Evolutionary conservation across 2,888 invertebrate genomes (phyloP).

Genomic region (Cataglyphis altisquamis): DNA sequence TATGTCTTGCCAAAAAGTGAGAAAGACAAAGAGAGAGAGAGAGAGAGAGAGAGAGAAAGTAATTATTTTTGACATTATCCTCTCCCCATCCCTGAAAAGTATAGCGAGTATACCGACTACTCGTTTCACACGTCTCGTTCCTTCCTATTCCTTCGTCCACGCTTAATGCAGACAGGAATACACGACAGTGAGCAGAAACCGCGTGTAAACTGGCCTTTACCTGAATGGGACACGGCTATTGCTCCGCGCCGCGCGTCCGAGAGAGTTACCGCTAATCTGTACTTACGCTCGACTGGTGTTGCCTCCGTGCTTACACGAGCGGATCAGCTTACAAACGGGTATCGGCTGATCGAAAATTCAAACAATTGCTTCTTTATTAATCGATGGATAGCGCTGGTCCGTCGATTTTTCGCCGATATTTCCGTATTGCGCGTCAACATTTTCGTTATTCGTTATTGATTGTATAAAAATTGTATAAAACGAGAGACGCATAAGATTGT

Average conservation of each 20-base stretch:
- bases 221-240: slow-evolving; percentile 73
- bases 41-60: background rate
- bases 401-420: background rate
- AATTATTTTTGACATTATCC: background rate
- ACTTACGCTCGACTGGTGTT: slow-evolving; percentile 73
- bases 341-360: slow-evolving; percentile 36
- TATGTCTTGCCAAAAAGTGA: background rate
- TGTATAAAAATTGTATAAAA: background rate
- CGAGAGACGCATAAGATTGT: background rate
- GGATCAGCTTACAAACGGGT: slow-evolving; percentile 55
- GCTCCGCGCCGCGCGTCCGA: slow-evolving; percentile 57
- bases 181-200: slow-evolving; percentile 57
- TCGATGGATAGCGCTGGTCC: background rate
- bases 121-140: slow-evolving; percentile 30
- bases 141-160: slow-evolving; percentile 19
- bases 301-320: slow-evolving; percentile 59
- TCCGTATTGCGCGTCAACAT: background rate
- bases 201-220: slow-evolving; percentile 75
- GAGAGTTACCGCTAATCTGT: slow-evolving; percentile 79
- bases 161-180: slow-evolving; percentile 35
- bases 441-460: background rate
- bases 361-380: slow-evolving; percentile 35
- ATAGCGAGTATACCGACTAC: background rate
- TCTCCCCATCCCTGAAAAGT: background rate
- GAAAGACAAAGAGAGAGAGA: too few species aligned